Base-by-base conservation (phyloP, 1,140 invertebrate species). In the Papilio polyxenes region DNA sequence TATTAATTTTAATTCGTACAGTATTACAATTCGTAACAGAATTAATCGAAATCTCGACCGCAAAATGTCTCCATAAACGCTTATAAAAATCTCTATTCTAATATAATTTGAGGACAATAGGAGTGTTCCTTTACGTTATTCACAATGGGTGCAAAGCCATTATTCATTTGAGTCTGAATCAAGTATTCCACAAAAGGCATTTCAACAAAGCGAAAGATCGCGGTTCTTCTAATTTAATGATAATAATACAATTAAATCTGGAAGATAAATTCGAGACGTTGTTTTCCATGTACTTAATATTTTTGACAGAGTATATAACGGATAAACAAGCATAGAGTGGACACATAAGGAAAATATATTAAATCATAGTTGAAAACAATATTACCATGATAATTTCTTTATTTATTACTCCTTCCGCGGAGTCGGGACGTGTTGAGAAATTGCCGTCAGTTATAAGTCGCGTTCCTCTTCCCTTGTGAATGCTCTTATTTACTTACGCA, bases 71-170 rank as follows among this genome's bases (percentile, higher is more conserved):
- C 83, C 84, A 82, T 82, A 83, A 82, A 84, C 49, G 49, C 20
- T n/a, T 53, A 37, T 77, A 77, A 77, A 77, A 77, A 77, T 77
- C 75, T 77, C 75, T 77, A 77, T 75, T 75, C 74, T 87, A 85
- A 87, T 85, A 85, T 87, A 89, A 88, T 86, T 84, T 75, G 82
- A 80, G 83, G 83, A 88, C 87, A 89, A 89, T 86, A 85, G 86
- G 82, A 83, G 56, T 79, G 49, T 65, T 83, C 83, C 85, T 85
- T 84, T 85, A 85, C 78, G 59, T 82, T 56, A 82, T 85, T 65
- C 72, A 86, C 85, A 89, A 87, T 88, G 83, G 85, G 85, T 89
- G 87, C 84, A 83, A 69, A 83, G 78, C 86, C 84, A 89, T 90
- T 88, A 86, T 88, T 89, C 87, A 90, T 89, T 87, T 84, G 75